These are phyloP conservation scores for Cheilosia soror DNA, from an alignment of 2,888 invertebrate genomes.

Conservation along the genomic window DNA sequence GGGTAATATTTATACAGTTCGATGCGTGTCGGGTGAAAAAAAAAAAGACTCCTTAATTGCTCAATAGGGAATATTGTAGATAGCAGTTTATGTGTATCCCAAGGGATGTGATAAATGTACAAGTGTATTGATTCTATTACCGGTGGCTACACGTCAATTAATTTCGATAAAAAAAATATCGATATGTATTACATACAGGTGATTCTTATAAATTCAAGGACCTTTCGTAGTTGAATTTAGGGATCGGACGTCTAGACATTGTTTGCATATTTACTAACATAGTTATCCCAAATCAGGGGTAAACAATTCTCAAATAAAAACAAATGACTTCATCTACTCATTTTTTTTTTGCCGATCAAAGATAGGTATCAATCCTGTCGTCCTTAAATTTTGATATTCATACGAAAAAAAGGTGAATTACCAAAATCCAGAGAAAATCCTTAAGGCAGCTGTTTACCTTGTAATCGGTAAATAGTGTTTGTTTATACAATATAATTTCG, in stretches of 20 bases:
- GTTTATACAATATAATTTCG: slow-evolving; percentile 32
- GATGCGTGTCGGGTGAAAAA: neutral
- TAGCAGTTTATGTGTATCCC: neutral
- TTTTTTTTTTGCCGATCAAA: slow-evolving; percentile 24
- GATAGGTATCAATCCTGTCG: neutral
- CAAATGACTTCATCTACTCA: slow-evolving; percentile 19
- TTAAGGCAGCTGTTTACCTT: slow-evolving; percentile 46
- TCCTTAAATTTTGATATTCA: neutral
- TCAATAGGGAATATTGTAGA: slow-evolving; percentile 13
- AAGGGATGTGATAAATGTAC: slow-evolving; percentile 23
- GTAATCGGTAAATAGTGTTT: slow-evolving; percentile 51
- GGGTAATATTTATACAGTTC: slow-evolving; percentile 35
- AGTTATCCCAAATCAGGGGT: neutral
- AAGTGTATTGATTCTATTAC: slow-evolving; percentile 25
- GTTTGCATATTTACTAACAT: neutral
- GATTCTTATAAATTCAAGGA: neutral
- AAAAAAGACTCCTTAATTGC: slow-evolving; percentile 20
- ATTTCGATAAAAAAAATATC: slow-evolving; percentile 2
- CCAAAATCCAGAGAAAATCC: neutral
- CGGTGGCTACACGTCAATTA: neutral
- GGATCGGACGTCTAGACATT: neutral
- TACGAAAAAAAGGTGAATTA: neutral
- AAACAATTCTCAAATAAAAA: slow-evolving; percentile 2
- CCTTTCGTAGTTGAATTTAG: neutral
- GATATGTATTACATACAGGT: neutral